Base-by-base conservation (phyloP, 1,140 invertebrate genomes). In the Drosophila suzukii region DNA sequence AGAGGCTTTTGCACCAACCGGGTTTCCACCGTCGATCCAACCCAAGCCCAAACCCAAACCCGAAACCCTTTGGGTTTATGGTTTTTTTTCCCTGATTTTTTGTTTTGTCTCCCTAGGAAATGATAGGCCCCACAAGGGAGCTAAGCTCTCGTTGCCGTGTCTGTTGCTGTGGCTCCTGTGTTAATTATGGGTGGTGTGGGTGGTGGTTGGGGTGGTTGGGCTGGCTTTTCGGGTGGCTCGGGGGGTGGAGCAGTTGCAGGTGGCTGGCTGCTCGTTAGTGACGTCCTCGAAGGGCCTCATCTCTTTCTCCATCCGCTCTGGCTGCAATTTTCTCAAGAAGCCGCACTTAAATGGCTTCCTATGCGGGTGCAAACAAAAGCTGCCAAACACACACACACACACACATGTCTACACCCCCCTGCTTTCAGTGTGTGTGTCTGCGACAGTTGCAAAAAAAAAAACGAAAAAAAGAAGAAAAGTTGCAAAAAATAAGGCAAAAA, bases 331-430 rank as follows among this genome's bases (percentile, higher is more conserved):
- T 90, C 86, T 90, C 88, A 90, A 91, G 88, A 90, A 91, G 88
- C 77, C 89, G 80, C 88, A 91, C 88, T 91, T 91, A 91, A 91
- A 84, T 91, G 88, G 88, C 88, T 91, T 91, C 88, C 88, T 88
- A 63, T 89, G 85, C 77, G 83, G 83, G 82, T 63, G 83, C 83
- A 89, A 88, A 88, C 84, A 89, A 88, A 88, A 84, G 84, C 83
- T 78, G 82, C 75, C 70, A 46, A 55, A 65, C 80, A 79, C 79
- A 75, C 75, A 82, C 75, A 75, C 75, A 82, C 75, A 75, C 43
- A 62, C 53, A 63, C 30, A 39, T 61, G 43, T 66, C 50, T 57
- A 20, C 47, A 1, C 27, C 41, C 43, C 27, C 13, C 46, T 13
- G 27, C 27, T 30, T 77, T 44, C 39, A 41, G 36, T 72, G 65